phyloP scores from a whole-genome alignment of 2,888 invertebrate species.

The Nesidiocoris tenuis region DNA sequence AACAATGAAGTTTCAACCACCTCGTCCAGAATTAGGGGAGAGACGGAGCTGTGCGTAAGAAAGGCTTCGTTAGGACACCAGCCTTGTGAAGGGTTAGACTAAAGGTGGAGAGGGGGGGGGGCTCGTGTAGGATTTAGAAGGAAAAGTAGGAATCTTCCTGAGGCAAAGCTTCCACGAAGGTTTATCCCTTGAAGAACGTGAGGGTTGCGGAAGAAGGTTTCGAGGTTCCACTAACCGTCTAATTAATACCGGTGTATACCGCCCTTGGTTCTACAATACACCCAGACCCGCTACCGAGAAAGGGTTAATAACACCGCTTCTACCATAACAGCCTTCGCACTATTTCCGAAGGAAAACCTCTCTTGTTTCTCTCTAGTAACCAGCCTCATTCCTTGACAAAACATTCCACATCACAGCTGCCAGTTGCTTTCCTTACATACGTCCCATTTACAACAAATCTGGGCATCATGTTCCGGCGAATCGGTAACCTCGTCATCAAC shows the following conservation, averaged over 20 bases:
- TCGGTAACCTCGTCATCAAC: too few relatives aligned
- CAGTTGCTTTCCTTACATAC: not conserved
- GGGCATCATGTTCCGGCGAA: too few relatives aligned
- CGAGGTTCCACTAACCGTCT: conserved; percentile 11
- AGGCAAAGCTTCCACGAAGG: not conserved
- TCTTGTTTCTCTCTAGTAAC: too few relatives aligned
- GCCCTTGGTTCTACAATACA: conserved; percentile 10
- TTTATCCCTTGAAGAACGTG: not conserved
- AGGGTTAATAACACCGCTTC: conserved; percentile 38
- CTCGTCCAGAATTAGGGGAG: not conserved
- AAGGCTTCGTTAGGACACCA: not conserved
- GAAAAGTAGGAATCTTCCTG: not conserved
- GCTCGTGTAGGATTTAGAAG: conserved; percentile 1
- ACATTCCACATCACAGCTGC: not conserved
- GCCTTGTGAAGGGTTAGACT: conserved; percentile 1
- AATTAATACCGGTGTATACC: conserved; percentile 27
- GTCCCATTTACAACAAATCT: too few relatives aligned
- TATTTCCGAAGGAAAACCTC: too few relatives aligned
- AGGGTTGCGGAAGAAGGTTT: not conserved
- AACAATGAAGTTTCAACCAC: conserved; percentile 23
- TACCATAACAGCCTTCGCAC: too few relatives aligned
- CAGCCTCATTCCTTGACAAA: not conserved
- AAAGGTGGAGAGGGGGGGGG: not conserved
- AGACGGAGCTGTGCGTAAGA: not conserved
- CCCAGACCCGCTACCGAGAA: not conserved